A percentile compares a stretch with the other conserved stretches of the same genome.
phyloP scores from a whole-genome alignment of 2,888 invertebrate species.

The Eucera pruinosa region DNA sequence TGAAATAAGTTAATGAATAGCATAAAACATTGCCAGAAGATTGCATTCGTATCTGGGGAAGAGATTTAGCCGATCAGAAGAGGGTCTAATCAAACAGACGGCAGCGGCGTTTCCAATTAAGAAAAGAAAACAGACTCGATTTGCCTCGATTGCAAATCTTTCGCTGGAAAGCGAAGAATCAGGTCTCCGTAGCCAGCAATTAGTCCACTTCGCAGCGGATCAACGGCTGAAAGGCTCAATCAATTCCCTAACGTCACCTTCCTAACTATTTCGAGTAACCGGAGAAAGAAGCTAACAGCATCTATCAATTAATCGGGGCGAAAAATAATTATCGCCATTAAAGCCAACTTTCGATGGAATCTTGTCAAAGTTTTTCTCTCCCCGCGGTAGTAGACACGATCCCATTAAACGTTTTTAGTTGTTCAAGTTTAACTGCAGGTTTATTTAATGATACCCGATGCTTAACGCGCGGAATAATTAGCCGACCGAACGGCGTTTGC shows the following conservation, averaged over 20 bases:
- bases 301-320: background rate
- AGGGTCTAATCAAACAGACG: slow-evolving; percentile 17
- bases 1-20: too few species aligned
- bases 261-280: background rate
- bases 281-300: background rate
- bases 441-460: background rate
- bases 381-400: too few species aligned
- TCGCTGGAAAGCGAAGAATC: slow-evolving; percentile 11
- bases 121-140: slow-evolving; percentile 22
- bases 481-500: background rate
- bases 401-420: background rate
- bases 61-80: background rate
- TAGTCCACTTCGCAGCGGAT: slow-evolving; percentile 16
- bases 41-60: too few species aligned
- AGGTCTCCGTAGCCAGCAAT: slow-evolving; percentile 7
- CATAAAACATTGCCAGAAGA: background rate
- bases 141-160: slow-evolving; percentile 15
- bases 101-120: slow-evolving; percentile 17
- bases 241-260: background rate
- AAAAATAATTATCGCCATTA: background rate
- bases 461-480: background rate
- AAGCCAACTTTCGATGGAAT: background rate
- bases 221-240: slow-evolving; percentile 6
- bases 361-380: background rate
- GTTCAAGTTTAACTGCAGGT: background rate